Percentiles rank a stretch among this genome's conserved stretches.
Evolutionary conservation across 2,888 invertebrate species (phyloP).

Genomic region (Ryuthela nishihirai): DNA sequence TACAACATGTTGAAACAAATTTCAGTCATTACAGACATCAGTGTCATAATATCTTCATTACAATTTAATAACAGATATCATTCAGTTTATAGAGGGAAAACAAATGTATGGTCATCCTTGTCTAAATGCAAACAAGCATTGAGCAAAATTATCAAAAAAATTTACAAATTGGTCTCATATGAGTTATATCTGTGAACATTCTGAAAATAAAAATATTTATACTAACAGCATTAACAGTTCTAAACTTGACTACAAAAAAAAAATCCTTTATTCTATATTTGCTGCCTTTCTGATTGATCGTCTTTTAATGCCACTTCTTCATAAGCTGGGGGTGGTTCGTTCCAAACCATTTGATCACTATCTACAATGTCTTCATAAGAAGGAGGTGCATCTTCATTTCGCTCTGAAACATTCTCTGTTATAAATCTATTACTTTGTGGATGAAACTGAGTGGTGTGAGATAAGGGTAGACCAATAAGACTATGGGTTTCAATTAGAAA

Average conservation of each 20-base stretch:
- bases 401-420: slow-evolving; percentile 5
- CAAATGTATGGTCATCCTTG: too few species aligned
- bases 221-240: background rate
- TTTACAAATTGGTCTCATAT: too few species aligned
- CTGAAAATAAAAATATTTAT: background rate
- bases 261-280: background rate
- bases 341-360: slow-evolving; percentile 25
- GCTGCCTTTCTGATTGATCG: background rate
- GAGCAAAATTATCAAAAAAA: too few species aligned
- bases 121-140: too few species aligned
- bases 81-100: too few species aligned
- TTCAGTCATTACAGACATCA: too few species aligned
- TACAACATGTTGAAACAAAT: too few species aligned
- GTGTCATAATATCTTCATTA: too few species aligned
- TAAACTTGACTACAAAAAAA: background rate
- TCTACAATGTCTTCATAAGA: slow-evolving; percentile 33
- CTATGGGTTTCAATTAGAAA: slow-evolving; percentile 31
- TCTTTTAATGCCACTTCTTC: slow-evolving; percentile 24
- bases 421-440: slow-evolving; percentile 15
- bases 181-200: too few species aligned
- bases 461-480: slow-evolving; percentile 20
- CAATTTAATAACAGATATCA: too few species aligned
- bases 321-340: slow-evolving; percentile 32
- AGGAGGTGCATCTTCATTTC: slow-evolving; percentile 27
- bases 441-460: slow-evolving; percentile 28